These are phyloP conservation scores for Colistium nudipinnis DNA, from an alignment of 2,113 vertebrate species.

Conservation along the genomic window DNA sequence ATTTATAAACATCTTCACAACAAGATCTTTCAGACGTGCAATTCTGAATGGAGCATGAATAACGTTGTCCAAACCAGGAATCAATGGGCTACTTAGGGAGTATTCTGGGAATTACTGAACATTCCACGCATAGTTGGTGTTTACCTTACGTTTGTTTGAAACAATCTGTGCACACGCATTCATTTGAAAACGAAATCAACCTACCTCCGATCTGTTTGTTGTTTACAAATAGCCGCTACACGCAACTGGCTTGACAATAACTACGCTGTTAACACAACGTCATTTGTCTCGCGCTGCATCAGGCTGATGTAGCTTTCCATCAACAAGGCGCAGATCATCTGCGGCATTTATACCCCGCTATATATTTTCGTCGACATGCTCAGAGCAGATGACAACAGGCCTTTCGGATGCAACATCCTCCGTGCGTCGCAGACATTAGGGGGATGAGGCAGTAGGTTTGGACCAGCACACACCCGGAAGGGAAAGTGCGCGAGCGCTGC, in stretches of 20 bases:
- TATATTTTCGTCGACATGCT: background rate
- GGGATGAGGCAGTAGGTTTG: too few relatives aligned
- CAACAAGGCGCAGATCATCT: background rate
- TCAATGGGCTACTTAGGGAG: background rate
- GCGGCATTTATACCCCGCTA: background rate
- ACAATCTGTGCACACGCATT: background rate
- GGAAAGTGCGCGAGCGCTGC: conserved; percentile 20
- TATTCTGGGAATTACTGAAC: background rate
- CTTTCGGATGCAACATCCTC: conserved; percentile 14
- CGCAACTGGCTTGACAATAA: background rate
- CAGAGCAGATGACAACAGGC: background rate
- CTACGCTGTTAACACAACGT: background rate
- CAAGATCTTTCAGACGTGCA: background rate
- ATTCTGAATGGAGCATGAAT: background rate
- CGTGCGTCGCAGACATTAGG: background rate
- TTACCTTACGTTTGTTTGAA: too few relatives aligned
- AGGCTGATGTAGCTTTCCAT: background rate
- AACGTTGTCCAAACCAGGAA: background rate
- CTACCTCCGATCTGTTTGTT: conserved; percentile 34
- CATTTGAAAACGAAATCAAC: conserved; percentile 10
- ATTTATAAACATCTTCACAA: background rate
- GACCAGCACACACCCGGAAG: conserved; percentile 63
- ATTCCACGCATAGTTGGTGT: background rate
- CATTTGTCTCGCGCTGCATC: background rate
- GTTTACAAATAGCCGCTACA: background rate